phyloP scores from a whole-genome alignment of 2,113 vertebrate genomes.

The Brienomyrus longianalis region DNA sequence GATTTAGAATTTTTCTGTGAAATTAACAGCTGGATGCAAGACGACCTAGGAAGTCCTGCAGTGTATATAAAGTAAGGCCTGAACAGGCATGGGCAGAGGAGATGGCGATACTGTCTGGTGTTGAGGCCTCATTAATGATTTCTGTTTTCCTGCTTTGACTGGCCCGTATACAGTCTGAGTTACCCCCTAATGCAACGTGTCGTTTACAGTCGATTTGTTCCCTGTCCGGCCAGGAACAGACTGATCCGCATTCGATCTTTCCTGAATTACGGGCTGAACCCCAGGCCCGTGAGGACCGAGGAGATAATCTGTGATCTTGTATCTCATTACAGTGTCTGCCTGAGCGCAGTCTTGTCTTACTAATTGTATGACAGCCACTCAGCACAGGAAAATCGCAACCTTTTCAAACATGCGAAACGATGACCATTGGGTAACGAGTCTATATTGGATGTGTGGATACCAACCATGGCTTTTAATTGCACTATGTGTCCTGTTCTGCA shows the following conservation, averaged over 20 bases:
- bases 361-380: conserved; percentile 32
- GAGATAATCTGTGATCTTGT: conserved; percentile 40
- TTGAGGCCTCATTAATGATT: not conserved
- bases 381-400: not conserved
- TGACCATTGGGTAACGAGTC: not conserved
- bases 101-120: not conserved
- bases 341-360: conserved; percentile 49
- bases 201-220: not conserved
- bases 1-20: not conserved
- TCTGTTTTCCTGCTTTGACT: not conserved
- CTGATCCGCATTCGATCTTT: not conserved
- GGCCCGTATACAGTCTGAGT: not conserved
- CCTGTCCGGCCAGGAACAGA: not conserved
- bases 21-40: not conserved
- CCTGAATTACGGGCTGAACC: conserved; percentile 11
- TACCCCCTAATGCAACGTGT: not conserved
- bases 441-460: not conserved
- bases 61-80: not conserved
- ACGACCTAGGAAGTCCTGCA: not conserved
- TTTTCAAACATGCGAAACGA: not conserved
- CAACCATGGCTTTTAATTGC: not conserved
- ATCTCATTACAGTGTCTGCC: conserved; percentile 50
- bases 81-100: not conserved
- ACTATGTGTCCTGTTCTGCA: not conserved
- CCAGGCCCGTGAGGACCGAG: conserved; percentile 34